These are phyloP conservation scores for Anableps anableps DNA, from an alignment of 2,797 vertebrate genomes.

Conservation along the genomic window DNA sequence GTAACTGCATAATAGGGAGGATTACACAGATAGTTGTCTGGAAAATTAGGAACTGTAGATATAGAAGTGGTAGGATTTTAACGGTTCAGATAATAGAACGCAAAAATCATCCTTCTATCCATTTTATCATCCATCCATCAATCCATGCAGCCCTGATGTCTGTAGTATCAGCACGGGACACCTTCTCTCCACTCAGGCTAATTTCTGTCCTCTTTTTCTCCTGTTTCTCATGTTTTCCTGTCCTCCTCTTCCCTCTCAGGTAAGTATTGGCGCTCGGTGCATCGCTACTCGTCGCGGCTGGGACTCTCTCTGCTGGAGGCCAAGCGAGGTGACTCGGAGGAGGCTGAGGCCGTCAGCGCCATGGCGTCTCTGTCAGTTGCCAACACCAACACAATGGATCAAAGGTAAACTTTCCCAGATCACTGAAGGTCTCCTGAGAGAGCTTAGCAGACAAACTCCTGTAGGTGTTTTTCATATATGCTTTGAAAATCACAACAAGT, in stretches of 20 bases:
- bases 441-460: not conserved
- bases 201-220: not conserved
- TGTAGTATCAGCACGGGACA: not conserved
- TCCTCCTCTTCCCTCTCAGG: slow-evolving; percentile 69
- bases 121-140: no score
- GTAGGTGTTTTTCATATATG: not conserved
- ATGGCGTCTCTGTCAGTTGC: slow-evolving; percentile 97
- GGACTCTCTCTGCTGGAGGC: slow-evolving; percentile 90
- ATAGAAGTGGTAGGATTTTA: not conserved
- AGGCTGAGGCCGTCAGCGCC: slow-evolving; percentile 93
- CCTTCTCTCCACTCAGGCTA: not conserved
- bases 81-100: not conserved
- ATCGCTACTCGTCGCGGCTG: slow-evolving; percentile 79
- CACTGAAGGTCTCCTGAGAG: not conserved
- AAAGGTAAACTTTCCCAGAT: slow-evolving; percentile 79
- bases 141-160: no score
- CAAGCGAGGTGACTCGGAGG: slow-evolving; percentile 92
- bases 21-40: not conserved
- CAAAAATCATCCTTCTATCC: not conserved
- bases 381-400: slow-evolving; percentile 84
- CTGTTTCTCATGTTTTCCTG: not conserved
- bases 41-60: not conserved
- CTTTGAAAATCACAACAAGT: not conserved
- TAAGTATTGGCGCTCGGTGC: slow-evolving; percentile 93
- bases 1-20: not conserved